phyloP scores from a whole-genome alignment of 2,797 vertebrate species.

The Periophthalmus magnuspinnatus region DNA sequence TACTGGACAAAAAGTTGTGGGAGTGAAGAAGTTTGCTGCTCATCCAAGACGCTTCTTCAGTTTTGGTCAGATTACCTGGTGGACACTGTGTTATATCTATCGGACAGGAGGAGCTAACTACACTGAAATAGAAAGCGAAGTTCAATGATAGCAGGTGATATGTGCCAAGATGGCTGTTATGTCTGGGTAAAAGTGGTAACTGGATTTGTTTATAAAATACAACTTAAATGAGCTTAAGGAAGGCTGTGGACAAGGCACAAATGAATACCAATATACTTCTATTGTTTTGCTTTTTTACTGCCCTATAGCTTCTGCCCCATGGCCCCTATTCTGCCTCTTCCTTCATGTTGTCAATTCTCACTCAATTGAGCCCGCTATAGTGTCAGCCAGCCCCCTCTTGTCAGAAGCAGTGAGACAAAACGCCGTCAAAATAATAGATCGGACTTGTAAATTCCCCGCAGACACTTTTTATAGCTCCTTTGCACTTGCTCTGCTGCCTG shows the following conservation, averaged over 20 bases:
- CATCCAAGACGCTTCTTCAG: no score
- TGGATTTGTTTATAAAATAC: background rate
- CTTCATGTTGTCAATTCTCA: conserved; percentile 26
- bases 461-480: conserved; percentile 56
- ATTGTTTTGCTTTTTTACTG: conserved; percentile 23
- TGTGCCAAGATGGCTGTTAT: conserved; percentile 48
- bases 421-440: conserved; percentile 45
- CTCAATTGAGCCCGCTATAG: conserved; percentile 46
- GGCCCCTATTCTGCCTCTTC: conserved; percentile 26
- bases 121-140: background rate
- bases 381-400: conserved; percentile 40
- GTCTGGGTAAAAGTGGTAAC: conserved; percentile 17
- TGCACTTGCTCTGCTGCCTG: conserved; percentile 54
- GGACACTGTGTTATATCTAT: no score
- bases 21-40: no score
- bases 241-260: conserved; percentile 11
- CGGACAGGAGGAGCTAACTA: no score
- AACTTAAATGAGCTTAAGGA: background rate
- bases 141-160: conserved; percentile 6
- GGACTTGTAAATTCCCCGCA: conserved; percentile 62
- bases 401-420: conserved; percentile 52
- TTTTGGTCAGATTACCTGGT: no score
- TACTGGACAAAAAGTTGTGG: no score
- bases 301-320: conserved; percentile 41
- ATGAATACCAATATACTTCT: conserved; percentile 34